Evolutionary conservation across 1,140 invertebrate genomes (phyloP).

Genomic region (Nebria ingens): DNA sequence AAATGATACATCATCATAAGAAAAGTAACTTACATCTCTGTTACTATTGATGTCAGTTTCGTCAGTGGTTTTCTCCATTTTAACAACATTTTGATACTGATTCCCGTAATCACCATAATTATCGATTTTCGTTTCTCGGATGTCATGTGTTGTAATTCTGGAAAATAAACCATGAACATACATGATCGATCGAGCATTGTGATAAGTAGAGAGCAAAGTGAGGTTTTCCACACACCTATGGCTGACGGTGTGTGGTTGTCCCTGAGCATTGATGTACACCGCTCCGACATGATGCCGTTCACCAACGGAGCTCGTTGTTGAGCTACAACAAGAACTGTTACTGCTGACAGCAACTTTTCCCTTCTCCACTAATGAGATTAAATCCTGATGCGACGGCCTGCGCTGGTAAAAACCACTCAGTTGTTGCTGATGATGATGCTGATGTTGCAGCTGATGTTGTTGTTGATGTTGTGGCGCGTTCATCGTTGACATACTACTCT

Average conservation of each 20-base stretch:
- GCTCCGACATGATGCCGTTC: constrained; percentile 25
- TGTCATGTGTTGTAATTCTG: constrained; percentile 21
- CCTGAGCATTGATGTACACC: constrained; percentile 26
- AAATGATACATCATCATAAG: constrained; percentile 11
- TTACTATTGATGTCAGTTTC: constrained; percentile 30
- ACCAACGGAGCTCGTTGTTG: constrained; percentile 31
- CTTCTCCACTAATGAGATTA: constrained; percentile 48
- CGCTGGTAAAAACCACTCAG: constrained; percentile 19
- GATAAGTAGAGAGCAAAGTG: too few species aligned
- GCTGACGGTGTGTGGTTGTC: constrained; percentile 25
- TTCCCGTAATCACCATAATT: constrained; percentile 24
- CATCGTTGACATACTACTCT: constrained; percentile 46
- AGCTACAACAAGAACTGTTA: constrained; percentile 33
- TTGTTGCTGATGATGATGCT: constrained; percentile 8
- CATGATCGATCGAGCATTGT: too few species aligned
- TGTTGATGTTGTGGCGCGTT: constrained; percentile 10
- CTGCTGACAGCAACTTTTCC: constrained; percentile 38
- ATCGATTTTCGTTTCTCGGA: constrained; percentile 33
- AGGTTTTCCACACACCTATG: constrained; percentile 23
- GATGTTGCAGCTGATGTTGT: constrained; percentile 5
- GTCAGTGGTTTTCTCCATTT: constrained; percentile 24
- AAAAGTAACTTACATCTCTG: constrained; percentile 38
- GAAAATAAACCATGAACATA: too few species aligned
- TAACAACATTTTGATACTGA: constrained; percentile 24
- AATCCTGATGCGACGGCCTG: constrained; percentile 30